Conservation (phyloP, 2,888 invertebrate genomes). For the Mythimna albipuncta region DNA sequence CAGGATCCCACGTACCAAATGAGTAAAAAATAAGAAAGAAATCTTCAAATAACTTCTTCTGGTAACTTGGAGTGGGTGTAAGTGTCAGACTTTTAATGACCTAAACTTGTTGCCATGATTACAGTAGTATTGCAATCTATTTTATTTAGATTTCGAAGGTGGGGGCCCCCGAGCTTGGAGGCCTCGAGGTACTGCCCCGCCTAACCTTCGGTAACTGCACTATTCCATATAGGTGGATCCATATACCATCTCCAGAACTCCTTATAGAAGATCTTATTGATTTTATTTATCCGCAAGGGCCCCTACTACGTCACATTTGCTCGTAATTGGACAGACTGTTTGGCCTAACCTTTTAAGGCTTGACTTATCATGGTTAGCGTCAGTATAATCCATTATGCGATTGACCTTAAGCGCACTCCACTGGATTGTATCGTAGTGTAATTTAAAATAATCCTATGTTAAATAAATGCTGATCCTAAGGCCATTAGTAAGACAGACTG, state of each 20-base stretch:
- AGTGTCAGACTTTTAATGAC: no score
- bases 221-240: not conserved
- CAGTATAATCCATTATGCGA: conserved; percentile 31
- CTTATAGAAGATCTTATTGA: not conserved
- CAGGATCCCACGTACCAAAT: no score
- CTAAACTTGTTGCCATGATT: no score
- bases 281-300: conserved; percentile 6
- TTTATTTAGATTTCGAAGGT: no score
- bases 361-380: conserved; percentile 36
- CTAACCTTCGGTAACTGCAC: no score
- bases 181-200: no score
- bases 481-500: conserved; percentile 31
- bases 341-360: conserved; percentile 48
- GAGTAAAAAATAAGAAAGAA: no score
- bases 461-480: conserved; percentile 37
- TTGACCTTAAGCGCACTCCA: conserved; percentile 48
- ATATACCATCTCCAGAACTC: not conserved
- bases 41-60: no score
- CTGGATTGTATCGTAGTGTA: conserved; percentile 33
- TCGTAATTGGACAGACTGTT: conserved; percentile 53
- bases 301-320: conserved; percentile 29
- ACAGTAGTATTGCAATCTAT: no score
- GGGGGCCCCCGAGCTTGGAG: no score
- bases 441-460: conserved; percentile 52
- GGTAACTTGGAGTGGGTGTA: no score